Conservation (phyloP, 2,888 invertebrate species). For the Allygus modestus region DNA sequence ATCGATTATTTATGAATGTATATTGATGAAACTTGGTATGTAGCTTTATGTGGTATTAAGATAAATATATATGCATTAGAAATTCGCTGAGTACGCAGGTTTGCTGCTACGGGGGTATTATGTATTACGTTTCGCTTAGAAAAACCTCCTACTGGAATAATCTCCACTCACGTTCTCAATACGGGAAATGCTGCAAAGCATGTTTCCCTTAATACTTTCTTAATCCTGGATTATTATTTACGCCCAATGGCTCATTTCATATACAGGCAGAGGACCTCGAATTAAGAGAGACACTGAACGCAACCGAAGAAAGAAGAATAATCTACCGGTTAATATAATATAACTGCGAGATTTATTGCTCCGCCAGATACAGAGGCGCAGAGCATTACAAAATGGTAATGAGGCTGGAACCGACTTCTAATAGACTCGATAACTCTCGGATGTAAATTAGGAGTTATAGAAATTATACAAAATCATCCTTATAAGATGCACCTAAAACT, state of each 20-base stretch:
- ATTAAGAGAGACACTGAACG: not conserved
- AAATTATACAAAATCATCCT: not conserved
- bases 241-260: not conserved
- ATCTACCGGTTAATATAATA: not conserved
- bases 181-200: no score
- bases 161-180: no score
- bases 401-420: not conserved
- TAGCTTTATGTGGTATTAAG: no score
- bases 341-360: not conserved
- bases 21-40: no score
- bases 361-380: not conserved
- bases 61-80: no score
- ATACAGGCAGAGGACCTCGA: not conserved
- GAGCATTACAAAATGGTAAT: constrained; percentile 24
- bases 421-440: not conserved
- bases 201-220: no score
- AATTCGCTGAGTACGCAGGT: no score
- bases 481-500: no score
- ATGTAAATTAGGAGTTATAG: not conserved
- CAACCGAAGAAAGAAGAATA: constrained; percentile 28
- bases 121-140: no score
- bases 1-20: no score
- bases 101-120: no score
- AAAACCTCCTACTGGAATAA: no score
- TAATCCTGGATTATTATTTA: not conserved